These are phyloP conservation scores for Erethizon dorsatum DNA, from an alignment of 2,797 vertebrate genomes.

Conservation along the genomic window DNA sequence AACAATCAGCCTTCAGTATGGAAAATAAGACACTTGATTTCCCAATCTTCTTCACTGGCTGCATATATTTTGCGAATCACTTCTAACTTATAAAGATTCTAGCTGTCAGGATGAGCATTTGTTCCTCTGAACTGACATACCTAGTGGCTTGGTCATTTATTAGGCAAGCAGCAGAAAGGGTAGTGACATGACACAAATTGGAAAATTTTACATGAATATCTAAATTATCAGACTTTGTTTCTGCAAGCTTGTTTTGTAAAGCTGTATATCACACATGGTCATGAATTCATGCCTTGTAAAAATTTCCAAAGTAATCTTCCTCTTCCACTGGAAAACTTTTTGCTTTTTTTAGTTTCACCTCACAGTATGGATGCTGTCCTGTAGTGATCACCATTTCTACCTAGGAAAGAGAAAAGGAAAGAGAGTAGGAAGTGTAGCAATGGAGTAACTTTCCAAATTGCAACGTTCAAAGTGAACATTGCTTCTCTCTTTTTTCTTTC, in stretches of 20 bases:
- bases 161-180: neutral
- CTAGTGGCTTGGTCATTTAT: slow-evolving; percentile 23
- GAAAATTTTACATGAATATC: neutral
- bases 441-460: slow-evolving; percentile 65
- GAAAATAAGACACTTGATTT: slow-evolving; percentile 9
- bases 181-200: neutral
- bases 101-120: neutral
- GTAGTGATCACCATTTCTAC: slow-evolving; percentile 1
- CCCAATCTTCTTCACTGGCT: neutral
- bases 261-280: neutral
- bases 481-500: slow-evolving; percentile 7
- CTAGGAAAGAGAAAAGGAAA: neutral
- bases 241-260: neutral
- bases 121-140: neutral
- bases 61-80: neutral
- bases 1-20: neutral
- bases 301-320: neutral
- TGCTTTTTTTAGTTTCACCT: slow-evolving; percentile 50
- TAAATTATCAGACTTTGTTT: neutral
- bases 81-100: slow-evolving; percentile 29
- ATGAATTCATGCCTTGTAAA: neutral
- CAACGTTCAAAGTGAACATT: slow-evolving; percentile 68
- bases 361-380: neutral
- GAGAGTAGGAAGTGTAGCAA: slow-evolving; percentile 43
- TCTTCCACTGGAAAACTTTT: slow-evolving; percentile 15